Evolutionary conservation across 2,797 vertebrate genomes (phyloP), one percentile per base, ranked within the genome.

Genomic region (Sciurus carolinensis): DNA sequence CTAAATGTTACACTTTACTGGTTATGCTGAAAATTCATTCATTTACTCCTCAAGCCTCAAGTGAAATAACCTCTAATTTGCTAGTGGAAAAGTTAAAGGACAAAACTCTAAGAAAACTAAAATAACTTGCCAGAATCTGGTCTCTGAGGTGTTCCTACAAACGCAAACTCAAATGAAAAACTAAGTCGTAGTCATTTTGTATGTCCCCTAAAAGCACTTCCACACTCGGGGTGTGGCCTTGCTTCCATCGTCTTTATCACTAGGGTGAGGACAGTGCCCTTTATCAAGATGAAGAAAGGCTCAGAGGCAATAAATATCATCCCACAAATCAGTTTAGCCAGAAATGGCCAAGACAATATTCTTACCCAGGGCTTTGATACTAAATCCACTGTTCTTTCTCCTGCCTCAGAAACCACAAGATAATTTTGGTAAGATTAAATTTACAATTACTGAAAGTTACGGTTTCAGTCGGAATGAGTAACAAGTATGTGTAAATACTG

Each of bases 111-210:
- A 66, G 66, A 81, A 96, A 91, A 73, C 3, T 2, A 81, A 69
- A 94, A 84, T 22, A 30, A 47, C 22, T 39, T 96, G 57, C 62
- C 57, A 83, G 66, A 95, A 73, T 42, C 66, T 93, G 87, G 87
- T 75, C 22, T 83, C 66, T 28, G n/a, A 80, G 30, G 30, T 79
- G 14, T 54, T 71, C 18, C 66, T 64, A 52, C 20, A 50, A 50
- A 42, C 1, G 57, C 33, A 89, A 90, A 36, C 9, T 36, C 64
- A 44, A 83, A 44, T 44, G 73, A 83, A 86, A 96, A 91, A 80
- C 39, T n/a, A 57, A 73, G 64, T 5, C 52, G 5, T 57, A 79
- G 64, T 64, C 22, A 3, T 24, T 36, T 28, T 80, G 47, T 39
- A 50, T 0, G 30, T 26, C 4, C 33, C 33, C 72, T 86, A 36